phyloP scores from a whole-genome alignment of 2,797 vertebrate genomes.

The Heterohyrax brucei region DNA sequence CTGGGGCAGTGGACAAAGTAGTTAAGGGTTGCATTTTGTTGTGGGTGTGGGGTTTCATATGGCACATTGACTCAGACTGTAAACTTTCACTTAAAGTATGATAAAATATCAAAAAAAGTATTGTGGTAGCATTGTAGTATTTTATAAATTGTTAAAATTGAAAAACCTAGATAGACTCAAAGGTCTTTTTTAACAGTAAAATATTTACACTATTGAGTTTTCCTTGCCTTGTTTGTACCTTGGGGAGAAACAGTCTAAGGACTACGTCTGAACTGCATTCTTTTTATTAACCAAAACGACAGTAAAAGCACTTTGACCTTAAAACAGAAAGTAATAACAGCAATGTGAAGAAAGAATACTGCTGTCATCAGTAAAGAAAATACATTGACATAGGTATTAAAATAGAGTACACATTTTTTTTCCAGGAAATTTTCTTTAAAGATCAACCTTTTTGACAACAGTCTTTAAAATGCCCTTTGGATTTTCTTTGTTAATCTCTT shows the following conservation, averaged over 20 bases:
- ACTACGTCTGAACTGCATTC: background rate
- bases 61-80: no score
- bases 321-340: conserved; percentile 58
- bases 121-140: background rate
- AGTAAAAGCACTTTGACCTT: background rate
- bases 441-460: conserved; percentile 58
- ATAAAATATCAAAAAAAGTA: background rate
- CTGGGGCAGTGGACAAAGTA: no score
- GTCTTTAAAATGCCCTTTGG: conserved; percentile 5
- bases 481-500: conserved; percentile 65
- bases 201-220: conserved; percentile 28
- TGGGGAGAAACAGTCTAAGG: background rate
- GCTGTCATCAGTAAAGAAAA: background rate
- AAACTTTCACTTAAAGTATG: no score
- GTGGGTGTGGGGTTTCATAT: no score
- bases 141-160: conserved; percentile 36
- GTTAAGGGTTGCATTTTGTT: no score
- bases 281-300: conserved; percentile 46
- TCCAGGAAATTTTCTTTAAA: conserved; percentile 51
- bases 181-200: background rate
- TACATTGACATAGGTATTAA: conserved; percentile 64
- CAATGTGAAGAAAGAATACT: conserved; percentile 26
- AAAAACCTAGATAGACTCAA: background rate
- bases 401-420: background rate
- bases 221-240: conserved; percentile 8